phyloP scores from a whole-genome alignment of 2,113 vertebrate genomes.

The Misgurnus mizolepis region DNA sequence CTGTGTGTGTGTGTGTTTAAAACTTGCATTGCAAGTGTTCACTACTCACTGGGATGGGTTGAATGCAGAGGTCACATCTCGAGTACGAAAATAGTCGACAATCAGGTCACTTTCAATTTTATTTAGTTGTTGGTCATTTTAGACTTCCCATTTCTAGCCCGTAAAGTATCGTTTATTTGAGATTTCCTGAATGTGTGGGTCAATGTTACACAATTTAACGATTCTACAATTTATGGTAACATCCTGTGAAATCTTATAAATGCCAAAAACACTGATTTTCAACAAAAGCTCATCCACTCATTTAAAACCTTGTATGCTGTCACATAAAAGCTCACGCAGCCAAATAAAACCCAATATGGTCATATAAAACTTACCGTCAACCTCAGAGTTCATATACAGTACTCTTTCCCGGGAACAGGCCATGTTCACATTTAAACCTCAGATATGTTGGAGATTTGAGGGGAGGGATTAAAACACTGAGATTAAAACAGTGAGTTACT shows the following conservation, averaged over 20 bases:
- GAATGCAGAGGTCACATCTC: no score
- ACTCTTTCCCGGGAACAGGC: background rate
- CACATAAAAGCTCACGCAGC: background rate
- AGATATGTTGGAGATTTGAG: no score
- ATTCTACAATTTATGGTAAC: background rate
- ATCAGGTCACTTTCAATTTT: background rate
- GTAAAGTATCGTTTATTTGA: background rate
- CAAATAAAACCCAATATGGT: background rate
- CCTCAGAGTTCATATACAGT: background rate
- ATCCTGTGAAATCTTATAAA: background rate
- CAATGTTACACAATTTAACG: background rate
- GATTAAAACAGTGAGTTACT: no score
- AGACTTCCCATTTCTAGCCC: background rate
- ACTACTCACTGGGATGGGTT: no score
- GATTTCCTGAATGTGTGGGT: background rate
- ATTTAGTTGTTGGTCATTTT: background rate
- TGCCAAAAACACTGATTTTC: background rate
- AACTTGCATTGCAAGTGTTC: no score
- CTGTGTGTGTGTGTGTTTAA: no score
- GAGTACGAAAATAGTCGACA: no score
- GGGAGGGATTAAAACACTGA: no score
- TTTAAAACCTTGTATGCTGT: constrained; percentile 13
- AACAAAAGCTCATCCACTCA: background rate
- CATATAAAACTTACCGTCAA: background rate
- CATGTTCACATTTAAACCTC: background rate